phyloP scores from a whole-genome alignment of 2,797 vertebrate genomes.

The Pseudopleuronectes americanus region DNA sequence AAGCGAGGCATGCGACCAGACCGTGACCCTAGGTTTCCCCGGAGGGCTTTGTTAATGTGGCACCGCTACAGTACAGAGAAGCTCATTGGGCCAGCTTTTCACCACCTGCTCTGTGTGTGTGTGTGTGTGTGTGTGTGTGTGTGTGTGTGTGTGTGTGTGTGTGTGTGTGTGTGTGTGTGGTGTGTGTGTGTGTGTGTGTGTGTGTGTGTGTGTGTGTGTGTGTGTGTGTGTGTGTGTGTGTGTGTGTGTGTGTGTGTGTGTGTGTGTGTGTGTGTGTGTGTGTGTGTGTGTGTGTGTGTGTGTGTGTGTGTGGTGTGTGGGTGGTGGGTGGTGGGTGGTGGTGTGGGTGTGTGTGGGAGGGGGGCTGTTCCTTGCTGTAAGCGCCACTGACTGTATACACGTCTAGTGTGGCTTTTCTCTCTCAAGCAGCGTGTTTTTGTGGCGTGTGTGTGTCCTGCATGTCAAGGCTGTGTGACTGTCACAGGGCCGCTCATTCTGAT shows the following conservation, averaged over 20 bases:
- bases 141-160: constrained; percentile 42
- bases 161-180: constrained; percentile 36
- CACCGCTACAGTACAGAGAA: constrained; percentile 72
- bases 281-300: constrained; percentile 38
- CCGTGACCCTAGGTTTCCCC: constrained; percentile 75
- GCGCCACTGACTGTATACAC: constrained; percentile 44
- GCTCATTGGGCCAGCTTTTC: constrained; percentile 70
- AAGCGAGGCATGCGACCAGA: constrained; percentile 77
- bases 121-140: constrained; percentile 38
- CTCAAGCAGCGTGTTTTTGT: constrained; percentile 24
- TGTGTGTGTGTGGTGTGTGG: constrained; percentile 39
- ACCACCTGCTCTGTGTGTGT: constrained; percentile 68
- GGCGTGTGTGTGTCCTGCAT: constrained; percentile 36
- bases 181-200: constrained; percentile 40
- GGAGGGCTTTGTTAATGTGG: constrained; percentile 77
- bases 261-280: constrained; percentile 41
- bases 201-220: constrained; percentile 40
- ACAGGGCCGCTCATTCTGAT: constrained; percentile 70
- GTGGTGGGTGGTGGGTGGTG: too few species aligned
- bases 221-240: constrained; percentile 39
- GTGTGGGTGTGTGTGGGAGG: neutral
- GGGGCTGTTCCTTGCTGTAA: constrained; percentile 38
- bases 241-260: constrained; percentile 42
- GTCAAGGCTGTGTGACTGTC: constrained; percentile 64
- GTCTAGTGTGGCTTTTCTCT: constrained; percentile 42